Evolutionary conservation across 2,113 vertebrate genomes (phyloP), one percentile per base, ranked within the genome.

Genomic region (Anolis carolinensis): DNA sequence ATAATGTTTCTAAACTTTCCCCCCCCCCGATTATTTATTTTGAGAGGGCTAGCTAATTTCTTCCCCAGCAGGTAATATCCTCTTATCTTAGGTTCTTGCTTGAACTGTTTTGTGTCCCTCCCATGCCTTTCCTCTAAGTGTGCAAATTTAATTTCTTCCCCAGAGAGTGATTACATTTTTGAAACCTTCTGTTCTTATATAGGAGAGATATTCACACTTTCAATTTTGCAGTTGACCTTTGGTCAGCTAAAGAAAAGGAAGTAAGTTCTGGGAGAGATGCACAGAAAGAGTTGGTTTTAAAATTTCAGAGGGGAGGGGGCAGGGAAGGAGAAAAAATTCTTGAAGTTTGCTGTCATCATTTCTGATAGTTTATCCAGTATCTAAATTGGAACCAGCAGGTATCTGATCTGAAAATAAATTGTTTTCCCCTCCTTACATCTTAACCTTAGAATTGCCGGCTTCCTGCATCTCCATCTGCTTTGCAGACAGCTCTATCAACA

Each of bases 111-210:
- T 92, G 48, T 79, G 82, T 1, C n/a, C 27, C 68, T 72, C 30
- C 6, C 0, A 0, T 52, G 39, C 16, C 34, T 8, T 86, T 48
- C 18, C 4, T 89, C 70, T 88, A 93, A 92, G 83, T 93, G 95
- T 91, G 92, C 83, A 90, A 92, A 84, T 95, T 85, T 95, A 90
- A 95, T 96, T 96, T 95, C 94, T 93, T 95, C 81, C 88, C 88
- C 89, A 94, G 92, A 95, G 91, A 76, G 77, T 93, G 82, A 93
- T 94, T 87, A 91, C 90, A 85, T 93, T 89, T 92, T 96, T 86
- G 93, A 95, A 96, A 83, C 81, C 74, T 92, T 94, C 44, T 48
- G 87, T 90, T 76, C 79, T 95, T 95, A 86, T 93, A 85, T 94
- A 55, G 76, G 86, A 70, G 92, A 1, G 77, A 74, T 25, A 73